Evolutionary conservation across 2,888 invertebrate genomes (phyloP), one percentile per base, ranked within the genome.

Genomic region (Dynastes hyllus): DNA sequence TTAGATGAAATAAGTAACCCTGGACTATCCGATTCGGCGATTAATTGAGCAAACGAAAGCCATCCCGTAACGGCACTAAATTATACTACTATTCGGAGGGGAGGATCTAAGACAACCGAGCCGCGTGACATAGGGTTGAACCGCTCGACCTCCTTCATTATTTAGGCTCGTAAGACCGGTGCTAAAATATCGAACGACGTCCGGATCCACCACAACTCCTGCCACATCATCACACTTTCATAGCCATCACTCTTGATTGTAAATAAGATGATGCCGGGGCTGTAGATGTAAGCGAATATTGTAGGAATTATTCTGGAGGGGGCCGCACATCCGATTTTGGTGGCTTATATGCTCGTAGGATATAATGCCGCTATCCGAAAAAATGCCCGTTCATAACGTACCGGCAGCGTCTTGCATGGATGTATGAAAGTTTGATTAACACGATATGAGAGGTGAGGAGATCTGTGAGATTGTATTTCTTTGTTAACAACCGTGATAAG

Each of bases 151-250:
- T 80, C 76, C 76, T 80, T 76, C 79, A 79, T 80, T 80, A 80
- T 80, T 80, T 77, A 76, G 75, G 78, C 80, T 81, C 77, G 80
- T 75, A 61, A 75, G 73, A 8, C 58, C 61, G 45, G 61, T 75
- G 73, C 73, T 75, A 61, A 75, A 75, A 75, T 75, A 75, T 75
- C 73, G 63, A 75, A 75, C 63, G 27, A 61, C 61, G 73, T 75
- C 73, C 45, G 73, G 61, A 75, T 75, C 50, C 27, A 75, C 73
- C 73, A 75, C 73, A 75, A 75, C 61, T 75, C 73, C 45, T 61
- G 73, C 73, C 73, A 63, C 73, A 82, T 83, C 83, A 83, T 83
- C 81, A 81, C 81, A 81, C 80, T 83, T 83, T 83, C 81, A 81
- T 81, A 81, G 81, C 80, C 77, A 77, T 79, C 79, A 81, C 77